phyloP scores from a whole-genome alignment of 2,113 vertebrate species.

The Platysternon megacephalum region DNA sequence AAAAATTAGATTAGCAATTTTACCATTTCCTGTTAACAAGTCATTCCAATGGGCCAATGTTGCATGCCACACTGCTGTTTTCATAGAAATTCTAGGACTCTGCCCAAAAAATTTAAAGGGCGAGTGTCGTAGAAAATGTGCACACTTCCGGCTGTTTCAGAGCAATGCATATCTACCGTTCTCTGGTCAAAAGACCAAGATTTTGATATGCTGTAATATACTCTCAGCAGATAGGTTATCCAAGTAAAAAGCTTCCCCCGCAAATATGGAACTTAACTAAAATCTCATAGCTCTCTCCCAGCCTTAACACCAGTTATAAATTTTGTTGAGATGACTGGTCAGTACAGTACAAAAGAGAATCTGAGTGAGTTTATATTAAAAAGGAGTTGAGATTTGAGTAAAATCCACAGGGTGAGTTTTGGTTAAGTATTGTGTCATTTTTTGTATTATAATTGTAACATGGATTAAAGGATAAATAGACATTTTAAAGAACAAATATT shows the following conservation, averaged over 20 bases:
- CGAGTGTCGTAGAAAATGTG: background rate
- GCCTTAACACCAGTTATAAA: background rate
- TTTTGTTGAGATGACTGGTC: background rate
- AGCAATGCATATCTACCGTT: conserved; percentile 4
- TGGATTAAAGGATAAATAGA: background rate
- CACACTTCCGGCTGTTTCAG: background rate
- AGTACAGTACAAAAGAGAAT: background rate
- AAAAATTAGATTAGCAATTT: conserved; percentile 33
- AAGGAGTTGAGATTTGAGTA: background rate
- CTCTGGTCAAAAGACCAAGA: background rate
- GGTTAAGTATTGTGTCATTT: background rate
- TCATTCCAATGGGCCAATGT: background rate
- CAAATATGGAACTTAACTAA: background rate
- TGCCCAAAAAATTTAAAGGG: background rate
- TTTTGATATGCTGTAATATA: background rate
- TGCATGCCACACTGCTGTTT: background rate
- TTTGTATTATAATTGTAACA: background rate
- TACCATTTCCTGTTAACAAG: conserved; percentile 9
- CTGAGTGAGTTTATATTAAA: background rate
- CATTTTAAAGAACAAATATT: background rate
- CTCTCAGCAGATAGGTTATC: background rate
- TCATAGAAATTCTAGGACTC: background rate
- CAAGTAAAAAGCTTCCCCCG: background rate
- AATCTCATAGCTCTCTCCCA: background rate
- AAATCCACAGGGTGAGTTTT: background rate